Evolutionary conservation across 2,113 vertebrate genomes (phyloP), one percentile per base, ranked within the genome.

Genomic region (Gracilinanus agilis): DNA sequence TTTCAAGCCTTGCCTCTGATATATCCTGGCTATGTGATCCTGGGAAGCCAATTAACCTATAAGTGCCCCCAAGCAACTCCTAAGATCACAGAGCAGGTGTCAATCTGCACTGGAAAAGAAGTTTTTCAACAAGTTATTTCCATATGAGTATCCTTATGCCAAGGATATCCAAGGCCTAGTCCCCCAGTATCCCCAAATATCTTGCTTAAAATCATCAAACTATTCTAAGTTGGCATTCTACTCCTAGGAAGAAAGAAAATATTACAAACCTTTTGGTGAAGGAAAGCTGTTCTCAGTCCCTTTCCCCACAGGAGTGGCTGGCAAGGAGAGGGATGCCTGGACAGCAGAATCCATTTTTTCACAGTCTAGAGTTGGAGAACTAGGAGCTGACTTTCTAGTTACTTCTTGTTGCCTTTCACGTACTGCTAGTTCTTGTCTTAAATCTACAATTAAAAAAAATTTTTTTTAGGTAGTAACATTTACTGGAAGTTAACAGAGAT

Each of bases 351-450:
- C 99, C 94, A 99, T 99, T 98, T 99, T 99, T 93, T 99, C 99
- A 49, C 99, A 99, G 97, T 99, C 99, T 54, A 99, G 98, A 1
- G 99, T 99, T 0, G 99, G 99, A 2, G 99, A 99, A 97, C 99
- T 99, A 90, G 99, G 99, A 0, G 99, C 99, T 0, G 99, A 99
- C 98, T 99, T 99, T 29, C 99, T 98, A 40, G 98, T 99, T 4
- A 99, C 98, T 96, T 99, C 99, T 34, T 99, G 99, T 3, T 99
- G 99, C 97, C 99, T 99, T 96, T 99, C 99, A 58, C 99, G 98
- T 55, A 99, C 99, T 19, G 99, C 99, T 91, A 99, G 96, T 98
- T 99, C 99, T 97, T 99, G 99, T 91, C 99, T 98, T 96, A 99
- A 98, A 97, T 99, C 99, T 99, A 97, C 58, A 97, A 83, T 83